Evolutionary conservation across 2,888 invertebrate genomes (phyloP).

Genomic region (Leptinotarsa peninsularis): DNA sequence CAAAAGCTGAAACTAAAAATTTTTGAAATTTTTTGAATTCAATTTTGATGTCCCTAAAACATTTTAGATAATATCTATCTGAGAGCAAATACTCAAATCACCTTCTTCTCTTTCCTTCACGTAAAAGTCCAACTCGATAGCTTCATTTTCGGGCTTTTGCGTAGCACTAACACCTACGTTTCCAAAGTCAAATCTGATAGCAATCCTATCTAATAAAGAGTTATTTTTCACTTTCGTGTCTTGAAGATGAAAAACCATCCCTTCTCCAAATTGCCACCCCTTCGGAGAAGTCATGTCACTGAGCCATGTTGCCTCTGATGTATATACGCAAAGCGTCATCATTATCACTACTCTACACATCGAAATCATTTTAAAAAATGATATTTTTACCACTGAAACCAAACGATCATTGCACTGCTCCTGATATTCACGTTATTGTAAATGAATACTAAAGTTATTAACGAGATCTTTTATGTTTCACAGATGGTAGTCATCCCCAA

Average conservation of each 20-base stretch:
- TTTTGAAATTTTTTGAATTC: too few species aligned
- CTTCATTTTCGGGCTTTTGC: slow-evolving; percentile 67
- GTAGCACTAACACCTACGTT: slow-evolving; percentile 69
- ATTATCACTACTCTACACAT: slow-evolving; percentile 52
- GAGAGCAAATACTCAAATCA: slow-evolving; percentile 33
- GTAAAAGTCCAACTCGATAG: slow-evolving; percentile 61
- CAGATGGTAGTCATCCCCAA: slow-evolving; percentile 63
- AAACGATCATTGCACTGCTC: slow-evolving; percentile 44
- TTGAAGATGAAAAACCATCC: slow-evolving; percentile 55
- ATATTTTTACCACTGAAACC: not conserved
- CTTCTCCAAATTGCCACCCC: slow-evolving; percentile 56
- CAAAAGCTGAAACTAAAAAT: too few species aligned
- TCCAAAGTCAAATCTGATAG: slow-evolving; percentile 70
- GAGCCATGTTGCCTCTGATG: slow-evolving; percentile 50
- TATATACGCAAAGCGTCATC: slow-evolving; percentile 40
- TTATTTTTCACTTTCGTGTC: slow-evolving; percentile 54
- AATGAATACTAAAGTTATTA: slow-evolving; percentile 50
- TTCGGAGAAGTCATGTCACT: slow-evolving; percentile 53
- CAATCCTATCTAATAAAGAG: slow-evolving; percentile 68
- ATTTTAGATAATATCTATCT: too few species aligned
- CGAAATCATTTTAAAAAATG: slow-evolving; percentile 33
- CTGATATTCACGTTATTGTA: slow-evolving; percentile 53
- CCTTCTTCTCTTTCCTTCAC: slow-evolving; percentile 54
- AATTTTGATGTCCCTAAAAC: too few species aligned
- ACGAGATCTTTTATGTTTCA: slow-evolving; percentile 59